These are phyloP conservation scores for Chaetura pelagica DNA, from an alignment of 2,113 vertebrate genomes.

Conservation along the genomic window DNA sequence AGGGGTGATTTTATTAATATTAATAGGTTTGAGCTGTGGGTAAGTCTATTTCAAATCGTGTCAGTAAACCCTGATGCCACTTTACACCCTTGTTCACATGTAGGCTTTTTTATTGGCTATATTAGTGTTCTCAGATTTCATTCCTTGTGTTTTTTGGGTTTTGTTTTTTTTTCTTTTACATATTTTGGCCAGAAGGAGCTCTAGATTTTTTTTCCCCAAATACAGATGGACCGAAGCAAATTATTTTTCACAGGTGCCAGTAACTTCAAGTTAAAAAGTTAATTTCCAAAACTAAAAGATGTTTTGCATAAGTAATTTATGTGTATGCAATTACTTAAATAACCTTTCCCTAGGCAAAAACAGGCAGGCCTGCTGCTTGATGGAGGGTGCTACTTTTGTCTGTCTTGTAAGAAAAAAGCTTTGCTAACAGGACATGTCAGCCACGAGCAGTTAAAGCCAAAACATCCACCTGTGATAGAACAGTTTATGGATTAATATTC, in stretches of 20 bases:
- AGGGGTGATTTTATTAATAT: not conserved
- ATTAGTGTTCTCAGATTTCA: not conserved
- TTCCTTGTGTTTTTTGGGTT: not conserved
- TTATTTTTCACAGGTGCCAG: not conserved
- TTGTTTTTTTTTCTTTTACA: not conserved
- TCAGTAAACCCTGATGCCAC: not conserved
- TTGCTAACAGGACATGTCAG: not conserved
- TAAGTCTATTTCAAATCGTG: not conserved
- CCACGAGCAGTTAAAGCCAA: not conserved
- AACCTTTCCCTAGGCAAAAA: not conserved
- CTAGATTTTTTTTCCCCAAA: not conserved
- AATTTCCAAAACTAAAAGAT: not conserved
- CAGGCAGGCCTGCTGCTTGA: not conserved
- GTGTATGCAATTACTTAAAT: not conserved
- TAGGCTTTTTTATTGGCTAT: not conserved
- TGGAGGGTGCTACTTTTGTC: not conserved
- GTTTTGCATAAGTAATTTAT: not conserved
- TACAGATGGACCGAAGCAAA: not conserved
- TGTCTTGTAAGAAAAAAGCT: not conserved
- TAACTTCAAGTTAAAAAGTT: not conserved
- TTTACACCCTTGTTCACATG: not conserved
- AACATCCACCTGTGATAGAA: not conserved
- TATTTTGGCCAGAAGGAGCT: not conserved
- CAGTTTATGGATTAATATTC: conserved; percentile 4
- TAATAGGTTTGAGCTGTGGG: not conserved